A percentile compares a stretch with the other conserved stretches of the same genome.
phyloP scores from a whole-genome alignment of 2,113 vertebrate genomes.

The Spizaetus ornatus region DNA sequence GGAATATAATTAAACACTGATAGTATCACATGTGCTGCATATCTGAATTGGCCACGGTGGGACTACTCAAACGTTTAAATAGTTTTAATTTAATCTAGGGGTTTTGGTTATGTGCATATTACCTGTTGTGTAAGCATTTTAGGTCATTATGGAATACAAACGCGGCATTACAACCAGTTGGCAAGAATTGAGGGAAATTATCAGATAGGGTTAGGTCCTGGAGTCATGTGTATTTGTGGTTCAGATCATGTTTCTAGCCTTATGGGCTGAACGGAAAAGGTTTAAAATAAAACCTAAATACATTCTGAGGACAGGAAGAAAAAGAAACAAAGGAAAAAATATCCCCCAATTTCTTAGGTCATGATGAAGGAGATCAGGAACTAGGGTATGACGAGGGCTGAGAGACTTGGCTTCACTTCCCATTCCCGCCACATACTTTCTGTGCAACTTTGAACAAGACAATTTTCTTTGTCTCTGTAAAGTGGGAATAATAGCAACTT shows the following conservation, averaged over 20 bases:
- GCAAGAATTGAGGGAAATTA: not conserved
- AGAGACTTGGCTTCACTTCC: not conserved
- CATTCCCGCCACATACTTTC: not conserved
- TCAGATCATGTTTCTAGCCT: not conserved
- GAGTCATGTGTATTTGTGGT: not conserved
- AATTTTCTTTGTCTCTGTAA: not conserved
- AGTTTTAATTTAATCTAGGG: not conserved
- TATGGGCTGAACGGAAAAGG: not conserved
- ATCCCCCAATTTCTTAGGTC: not conserved
- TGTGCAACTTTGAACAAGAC: not conserved
- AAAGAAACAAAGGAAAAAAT: constrained; percentile 36
- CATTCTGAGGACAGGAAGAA: constrained; percentile 38
- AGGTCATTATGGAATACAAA: not conserved
- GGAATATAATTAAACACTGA: not conserved
- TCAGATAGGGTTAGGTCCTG: not conserved
- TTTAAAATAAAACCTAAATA: not conserved
- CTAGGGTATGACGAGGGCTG: not conserved
- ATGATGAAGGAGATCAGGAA: constrained; percentile 19
- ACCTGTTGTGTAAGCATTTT: not conserved
- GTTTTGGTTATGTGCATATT: not conserved
- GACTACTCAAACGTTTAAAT: not conserved
- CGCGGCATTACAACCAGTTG: rapidly evolving
- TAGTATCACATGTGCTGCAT: not conserved
- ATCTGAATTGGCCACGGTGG: not conserved
- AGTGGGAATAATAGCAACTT: not conserved